phyloP scores from a whole-genome alignment of 1,140 invertebrate species.

The Drosophila elegans region DNA sequence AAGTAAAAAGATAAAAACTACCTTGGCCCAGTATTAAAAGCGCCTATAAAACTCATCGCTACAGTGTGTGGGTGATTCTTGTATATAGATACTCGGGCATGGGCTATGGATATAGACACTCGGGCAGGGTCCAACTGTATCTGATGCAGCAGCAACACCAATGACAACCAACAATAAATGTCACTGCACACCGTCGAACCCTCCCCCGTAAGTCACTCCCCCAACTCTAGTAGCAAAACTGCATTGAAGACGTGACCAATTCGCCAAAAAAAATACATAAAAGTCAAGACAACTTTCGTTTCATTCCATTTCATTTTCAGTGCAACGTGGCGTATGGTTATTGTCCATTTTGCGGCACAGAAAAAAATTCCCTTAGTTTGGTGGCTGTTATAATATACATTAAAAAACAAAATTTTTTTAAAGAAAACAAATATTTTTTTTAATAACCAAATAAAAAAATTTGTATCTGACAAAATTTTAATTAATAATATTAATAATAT shows the following conservation, averaged over 20 bases:
- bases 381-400: no score
- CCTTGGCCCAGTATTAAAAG: conserved; percentile 81
- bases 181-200: conserved; percentile 30
- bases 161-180: conserved; percentile 72
- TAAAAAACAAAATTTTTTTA: no score
- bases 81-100: conserved; percentile 47
- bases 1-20: conserved; percentile 82
- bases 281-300: conserved; percentile 46
- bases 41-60: conserved; percentile 67
- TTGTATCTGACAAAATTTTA: no score
- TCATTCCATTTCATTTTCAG: conserved; percentile 43
- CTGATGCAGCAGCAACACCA: conserved; percentile 30
- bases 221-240: conserved; percentile 41
- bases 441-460: no score
- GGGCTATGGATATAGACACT: conserved; percentile 40
- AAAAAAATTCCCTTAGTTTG: background rate
- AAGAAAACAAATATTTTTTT: no score
- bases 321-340: conserved; percentile 68
- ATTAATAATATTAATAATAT: no score
- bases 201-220: background rate
- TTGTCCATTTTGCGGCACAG: conserved; percentile 23
- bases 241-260: conserved; percentile 75
- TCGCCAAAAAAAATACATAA: conserved; percentile 32
- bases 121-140: conserved; percentile 50
- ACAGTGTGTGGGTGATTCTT: conserved; percentile 35